phyloP scores from a whole-genome alignment of 2,797 vertebrate species.

The Microctenopoma lineatum region DNA sequence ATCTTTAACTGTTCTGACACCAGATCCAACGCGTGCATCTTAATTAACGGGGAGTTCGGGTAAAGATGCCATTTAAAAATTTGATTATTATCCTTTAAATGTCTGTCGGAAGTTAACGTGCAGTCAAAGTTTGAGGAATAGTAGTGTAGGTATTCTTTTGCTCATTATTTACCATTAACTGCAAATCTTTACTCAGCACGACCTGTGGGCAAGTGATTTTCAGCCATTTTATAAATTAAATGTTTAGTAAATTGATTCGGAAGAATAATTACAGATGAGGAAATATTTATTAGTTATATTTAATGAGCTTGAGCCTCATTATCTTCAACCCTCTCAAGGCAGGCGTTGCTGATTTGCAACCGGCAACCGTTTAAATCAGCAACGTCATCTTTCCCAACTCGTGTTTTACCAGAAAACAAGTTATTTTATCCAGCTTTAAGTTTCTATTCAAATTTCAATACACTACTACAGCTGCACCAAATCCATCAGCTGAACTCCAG shows the following conservation, averaged over 20 bases:
- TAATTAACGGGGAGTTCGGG: background rate
- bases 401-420: background rate
- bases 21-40: background rate
- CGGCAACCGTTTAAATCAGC: no score
- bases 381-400: no score
- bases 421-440: slow-evolving; percentile 20
- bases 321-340: background rate
- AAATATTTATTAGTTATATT: background rate
- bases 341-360: no score
- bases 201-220: no score
- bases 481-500: slow-evolving; percentile 24
- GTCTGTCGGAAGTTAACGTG: background rate
- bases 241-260: background rate
- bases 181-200: background rate
- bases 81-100: background rate
- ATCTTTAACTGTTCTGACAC: background rate
- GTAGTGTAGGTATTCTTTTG: background rate
- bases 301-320: background rate
- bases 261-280: background rate
- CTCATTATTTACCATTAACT: background rate
- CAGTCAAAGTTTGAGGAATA: background rate
- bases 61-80: background rate
- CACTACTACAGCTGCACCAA: slow-evolving; percentile 7
- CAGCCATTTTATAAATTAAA: background rate
- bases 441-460: slow-evolving; percentile 28